phyloP scores from a whole-genome alignment of 1,140 invertebrate species.

The Cyclina sinensis region DNA sequence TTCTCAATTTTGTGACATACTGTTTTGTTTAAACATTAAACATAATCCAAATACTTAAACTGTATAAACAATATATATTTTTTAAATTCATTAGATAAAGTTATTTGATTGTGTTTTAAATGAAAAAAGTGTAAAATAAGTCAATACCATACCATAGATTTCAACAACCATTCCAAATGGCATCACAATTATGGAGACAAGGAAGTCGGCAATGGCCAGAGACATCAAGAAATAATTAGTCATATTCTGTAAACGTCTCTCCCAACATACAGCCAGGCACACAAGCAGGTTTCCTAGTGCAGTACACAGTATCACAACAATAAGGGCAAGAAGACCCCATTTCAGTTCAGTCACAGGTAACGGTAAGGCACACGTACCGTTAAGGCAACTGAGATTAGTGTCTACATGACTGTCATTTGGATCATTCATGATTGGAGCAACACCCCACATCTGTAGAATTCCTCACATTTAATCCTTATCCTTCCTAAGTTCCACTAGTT shows the following conservation, averaged over 20 bases:
- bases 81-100: too few relatives aligned
- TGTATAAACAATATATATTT: too few relatives aligned
- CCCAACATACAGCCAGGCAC: conserved; percentile 98
- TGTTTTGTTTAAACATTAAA: too few relatives aligned
- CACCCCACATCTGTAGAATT: neutral
- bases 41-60: too few relatives aligned
- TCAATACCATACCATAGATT: conserved; percentile 81
- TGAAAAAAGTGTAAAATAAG: too few relatives aligned
- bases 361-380: neutral
- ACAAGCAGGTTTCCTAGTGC: conserved; percentile 98
- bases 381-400: conserved; percentile 23
- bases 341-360: neutral
- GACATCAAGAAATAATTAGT: conserved; percentile 99
- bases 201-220: conserved; percentile 97
- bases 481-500: too few relatives aligned
- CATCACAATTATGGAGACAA: conserved; percentile 97
- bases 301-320: conserved; percentile 92
- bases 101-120: too few relatives aligned
- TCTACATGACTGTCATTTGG: neutral
- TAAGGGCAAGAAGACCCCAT: conserved; percentile 83
- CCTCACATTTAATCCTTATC: neutral
- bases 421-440: neutral
- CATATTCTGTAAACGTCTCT: conserved; percentile 97
- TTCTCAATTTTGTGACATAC: too few relatives aligned
- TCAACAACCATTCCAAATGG: conserved; percentile 97